Percentiles rank a stretch among this genome's conserved stretches.
phyloP scores from a whole-genome alignment of 2,113 vertebrate species.

The Xyliphius kryptos region DNA sequence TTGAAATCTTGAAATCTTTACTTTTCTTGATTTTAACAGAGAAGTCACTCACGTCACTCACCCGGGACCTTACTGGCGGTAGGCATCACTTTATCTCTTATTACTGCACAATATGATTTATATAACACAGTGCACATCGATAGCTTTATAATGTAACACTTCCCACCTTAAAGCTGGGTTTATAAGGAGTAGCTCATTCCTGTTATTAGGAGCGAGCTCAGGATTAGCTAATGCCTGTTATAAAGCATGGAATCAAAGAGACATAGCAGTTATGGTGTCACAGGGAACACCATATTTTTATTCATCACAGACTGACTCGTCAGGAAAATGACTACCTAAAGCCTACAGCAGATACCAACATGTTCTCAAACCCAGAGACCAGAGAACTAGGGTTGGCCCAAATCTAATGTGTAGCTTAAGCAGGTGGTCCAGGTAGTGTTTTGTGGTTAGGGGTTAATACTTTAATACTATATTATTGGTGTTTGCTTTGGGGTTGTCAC shows the following conservation, averaged over 20 bases:
- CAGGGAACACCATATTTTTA: conserved; percentile 23
- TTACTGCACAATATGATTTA: neutral
- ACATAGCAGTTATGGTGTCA: neutral
- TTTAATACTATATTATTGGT: neutral
- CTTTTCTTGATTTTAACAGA: conserved; percentile 53
- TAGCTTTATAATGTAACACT: neutral
- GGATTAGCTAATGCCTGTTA: conserved; percentile 25
- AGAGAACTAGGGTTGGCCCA: conserved; percentile 3
- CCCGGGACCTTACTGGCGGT: conserved; percentile 74
- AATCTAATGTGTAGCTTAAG: neutral
- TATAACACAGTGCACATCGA: neutral
- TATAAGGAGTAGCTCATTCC: neutral
- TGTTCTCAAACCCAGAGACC: conserved; percentile 14
- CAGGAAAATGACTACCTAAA: conserved; percentile 3
- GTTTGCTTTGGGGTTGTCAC: neutral
- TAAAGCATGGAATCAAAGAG: conserved; percentile 37
- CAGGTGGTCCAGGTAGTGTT: conserved; percentile 30
- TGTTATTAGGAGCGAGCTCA: conserved; percentile 5
- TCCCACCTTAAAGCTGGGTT: neutral
- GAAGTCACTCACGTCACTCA: conserved; percentile 67
- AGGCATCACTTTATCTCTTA: conserved; percentile 45
- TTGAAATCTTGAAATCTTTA: neutral
- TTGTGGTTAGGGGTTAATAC: conserved; percentile 5
- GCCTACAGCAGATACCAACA: conserved; percentile 18
- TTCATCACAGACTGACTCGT: conserved; percentile 6